A percentile compares a stretch with the other conserved stretches of the same genome.
These are phyloP conservation scores for Labeo catla DNA, from an alignment of 2,113 vertebrate genomes.

Conservation along the genomic window DNA sequence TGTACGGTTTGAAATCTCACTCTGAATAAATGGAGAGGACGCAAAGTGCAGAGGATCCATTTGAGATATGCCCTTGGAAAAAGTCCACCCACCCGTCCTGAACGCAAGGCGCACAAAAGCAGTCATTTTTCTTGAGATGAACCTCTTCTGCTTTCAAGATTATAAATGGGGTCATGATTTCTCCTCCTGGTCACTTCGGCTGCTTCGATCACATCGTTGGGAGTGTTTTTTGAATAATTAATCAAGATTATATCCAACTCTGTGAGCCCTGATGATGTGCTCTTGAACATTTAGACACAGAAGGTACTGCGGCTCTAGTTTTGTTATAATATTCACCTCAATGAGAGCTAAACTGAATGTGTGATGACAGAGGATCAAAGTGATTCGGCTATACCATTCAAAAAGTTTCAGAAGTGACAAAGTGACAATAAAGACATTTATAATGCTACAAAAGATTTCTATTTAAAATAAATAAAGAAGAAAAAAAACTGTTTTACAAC, in stretches of 20 bases:
- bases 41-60: slow-evolving; percentile 50
- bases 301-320: background rate
- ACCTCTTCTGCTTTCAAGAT: slow-evolving; percentile 16
- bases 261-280: background rate
- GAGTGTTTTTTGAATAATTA: background rate
- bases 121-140: slow-evolving; percentile 12
- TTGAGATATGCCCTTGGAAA: slow-evolving; percentile 46
- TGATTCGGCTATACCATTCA: background rate
- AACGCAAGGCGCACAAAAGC: background rate
- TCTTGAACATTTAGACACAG: background rate
- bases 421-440: background rate
- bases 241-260: slow-evolving; percentile 25
- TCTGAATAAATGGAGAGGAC: slow-evolving; percentile 55
- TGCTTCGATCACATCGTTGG: background rate
- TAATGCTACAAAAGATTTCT: background rate
- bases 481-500: too few relatives aligned
- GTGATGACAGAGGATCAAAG: background rate
- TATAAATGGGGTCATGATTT: slow-evolving; percentile 20
- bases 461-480: background rate
- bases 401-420: background rate
- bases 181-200: background rate
- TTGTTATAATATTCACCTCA: background rate
- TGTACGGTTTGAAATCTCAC: slow-evolving; percentile 38
- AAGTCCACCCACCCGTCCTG: background rate
- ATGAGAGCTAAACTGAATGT: background rate